A percentile compares a stretch with the other conserved stretches of the same genome.
phyloP scores from a whole-genome alignment of 2,113 vertebrate species.

The Nothoprocta perdicaria region DNA sequence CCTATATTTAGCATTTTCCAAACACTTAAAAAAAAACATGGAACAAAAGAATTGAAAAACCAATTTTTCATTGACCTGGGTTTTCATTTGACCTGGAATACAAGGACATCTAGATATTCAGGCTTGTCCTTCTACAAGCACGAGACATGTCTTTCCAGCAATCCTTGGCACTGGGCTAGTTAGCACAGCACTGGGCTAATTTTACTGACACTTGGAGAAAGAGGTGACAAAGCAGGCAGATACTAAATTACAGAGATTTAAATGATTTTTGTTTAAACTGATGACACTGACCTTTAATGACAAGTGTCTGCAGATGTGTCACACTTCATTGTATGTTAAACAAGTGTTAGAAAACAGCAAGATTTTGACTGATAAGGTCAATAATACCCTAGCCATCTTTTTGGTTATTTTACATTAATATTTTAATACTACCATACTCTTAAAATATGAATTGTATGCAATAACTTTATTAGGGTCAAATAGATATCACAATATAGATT shows the following conservation, averaged over 20 bases:
- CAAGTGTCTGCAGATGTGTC: neutral
- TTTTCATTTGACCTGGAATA: neutral
- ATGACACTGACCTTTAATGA: constrained; percentile 18
- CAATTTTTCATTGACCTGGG: neutral
- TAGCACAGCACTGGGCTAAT: neutral
- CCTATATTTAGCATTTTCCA: neutral
- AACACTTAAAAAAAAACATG: neutral
- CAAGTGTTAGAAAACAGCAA: constrained; percentile 2
- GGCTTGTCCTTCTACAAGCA: neutral
- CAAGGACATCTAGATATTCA: neutral
- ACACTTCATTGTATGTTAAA: neutral
- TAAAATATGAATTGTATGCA: constrained; percentile 70
- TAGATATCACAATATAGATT: constrained; percentile 83
- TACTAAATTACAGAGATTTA: constrained; percentile 25
- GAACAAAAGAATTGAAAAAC: neutral
- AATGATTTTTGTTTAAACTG: neutral
- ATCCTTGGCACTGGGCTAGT: neutral
- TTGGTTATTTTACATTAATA: neutral
- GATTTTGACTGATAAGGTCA: constrained; percentile 35
- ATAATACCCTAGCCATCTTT: neutral
- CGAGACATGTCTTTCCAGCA: neutral
- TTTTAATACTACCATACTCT: constrained; percentile 33
- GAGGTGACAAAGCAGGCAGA: constrained; percentile 30
- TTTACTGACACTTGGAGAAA: neutral
- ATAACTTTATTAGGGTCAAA: constrained; percentile 85